A percentile compares a stretch with the other conserved stretches of the same genome.
These are phyloP conservation scores for Echeneis naucrates DNA, from an alignment of 2,797 vertebrate genomes.

Conservation along the genomic window DNA sequence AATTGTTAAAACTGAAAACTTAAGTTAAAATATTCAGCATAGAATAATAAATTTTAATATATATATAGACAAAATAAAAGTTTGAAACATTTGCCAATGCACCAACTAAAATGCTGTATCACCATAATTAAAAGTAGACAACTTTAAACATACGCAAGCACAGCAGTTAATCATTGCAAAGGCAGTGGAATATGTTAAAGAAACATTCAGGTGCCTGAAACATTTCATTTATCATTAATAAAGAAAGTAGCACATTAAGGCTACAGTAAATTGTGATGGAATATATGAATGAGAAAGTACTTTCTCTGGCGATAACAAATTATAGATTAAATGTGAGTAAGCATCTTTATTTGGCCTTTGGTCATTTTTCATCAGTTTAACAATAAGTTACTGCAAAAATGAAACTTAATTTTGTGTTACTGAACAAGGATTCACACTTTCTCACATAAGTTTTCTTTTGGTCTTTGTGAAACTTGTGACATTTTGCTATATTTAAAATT, in stretches of 20 bases:
- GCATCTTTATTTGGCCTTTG: slow-evolving; percentile 19
- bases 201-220: slow-evolving; percentile 38
- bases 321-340: slow-evolving; percentile 33
- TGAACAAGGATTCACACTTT: neutral
- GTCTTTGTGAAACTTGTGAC: slow-evolving; percentile 2
- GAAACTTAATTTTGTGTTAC: neutral
- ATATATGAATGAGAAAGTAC: slow-evolving; percentile 5
- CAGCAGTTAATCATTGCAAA: slow-evolving; percentile 41
- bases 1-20: neutral
- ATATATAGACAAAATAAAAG: neutral
- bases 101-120: slow-evolving; percentile 15
- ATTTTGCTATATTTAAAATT: neutral
- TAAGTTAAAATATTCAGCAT: neutral
- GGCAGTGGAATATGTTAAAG: slow-evolving; percentile 9
- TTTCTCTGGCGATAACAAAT: slow-evolving; percentile 33
- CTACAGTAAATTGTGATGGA: slow-evolving; percentile 13
- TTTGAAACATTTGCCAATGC: slow-evolving; percentile 1
- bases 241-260: slow-evolving; percentile 17
- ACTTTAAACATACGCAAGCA: slow-evolving; percentile 22
- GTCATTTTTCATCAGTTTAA: neutral
- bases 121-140: slow-evolving; percentile 15
- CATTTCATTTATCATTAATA: slow-evolving; percentile 47
- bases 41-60: too few relatives aligned
- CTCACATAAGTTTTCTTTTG: slow-evolving; percentile 1
- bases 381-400: neutral